A percentile compares a stretch with the other conserved stretches of the same genome.
Evolutionary conservation across 2,113 vertebrate genomes (phyloP).

Genomic region (Cathartes aura): DNA sequence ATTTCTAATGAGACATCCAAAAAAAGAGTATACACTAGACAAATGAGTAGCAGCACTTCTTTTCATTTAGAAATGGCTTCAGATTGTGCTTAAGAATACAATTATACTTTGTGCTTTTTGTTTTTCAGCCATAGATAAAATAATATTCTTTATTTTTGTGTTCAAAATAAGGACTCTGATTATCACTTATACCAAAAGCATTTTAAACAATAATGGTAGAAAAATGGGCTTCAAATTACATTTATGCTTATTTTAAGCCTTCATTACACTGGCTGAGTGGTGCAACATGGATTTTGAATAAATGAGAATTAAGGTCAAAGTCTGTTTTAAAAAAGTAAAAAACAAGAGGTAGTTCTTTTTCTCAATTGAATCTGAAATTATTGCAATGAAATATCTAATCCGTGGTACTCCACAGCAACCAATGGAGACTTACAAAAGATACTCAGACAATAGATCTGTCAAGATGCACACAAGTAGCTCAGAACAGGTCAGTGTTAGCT

Average conservation of each 20-base stretch:
- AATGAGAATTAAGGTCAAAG: background rate
- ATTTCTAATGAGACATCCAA: background rate
- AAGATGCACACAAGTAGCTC: background rate
- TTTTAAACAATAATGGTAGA: background rate
- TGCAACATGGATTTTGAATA: background rate
- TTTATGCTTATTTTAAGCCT: background rate
- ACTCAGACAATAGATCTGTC: background rate
- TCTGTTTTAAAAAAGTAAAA: background rate
- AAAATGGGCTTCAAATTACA: background rate
- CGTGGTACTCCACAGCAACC: background rate
- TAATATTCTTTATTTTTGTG: background rate
- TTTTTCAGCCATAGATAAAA: background rate
- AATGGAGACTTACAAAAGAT: background rate
- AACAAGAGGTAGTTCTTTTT: background rate
- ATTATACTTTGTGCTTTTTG: background rate
- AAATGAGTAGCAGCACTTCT: background rate
- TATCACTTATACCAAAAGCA: background rate
- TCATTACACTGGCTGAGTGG: background rate
- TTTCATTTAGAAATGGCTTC: background rate
- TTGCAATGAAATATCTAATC: background rate
- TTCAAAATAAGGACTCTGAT: background rate
- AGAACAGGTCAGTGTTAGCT: background rate
- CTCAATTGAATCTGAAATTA: background rate
- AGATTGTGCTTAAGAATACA: background rate
- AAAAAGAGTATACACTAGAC: background rate